Evolutionary conservation across 2,113 vertebrate species (phyloP).

Genomic region (Callorhinus ursinus): DNA sequence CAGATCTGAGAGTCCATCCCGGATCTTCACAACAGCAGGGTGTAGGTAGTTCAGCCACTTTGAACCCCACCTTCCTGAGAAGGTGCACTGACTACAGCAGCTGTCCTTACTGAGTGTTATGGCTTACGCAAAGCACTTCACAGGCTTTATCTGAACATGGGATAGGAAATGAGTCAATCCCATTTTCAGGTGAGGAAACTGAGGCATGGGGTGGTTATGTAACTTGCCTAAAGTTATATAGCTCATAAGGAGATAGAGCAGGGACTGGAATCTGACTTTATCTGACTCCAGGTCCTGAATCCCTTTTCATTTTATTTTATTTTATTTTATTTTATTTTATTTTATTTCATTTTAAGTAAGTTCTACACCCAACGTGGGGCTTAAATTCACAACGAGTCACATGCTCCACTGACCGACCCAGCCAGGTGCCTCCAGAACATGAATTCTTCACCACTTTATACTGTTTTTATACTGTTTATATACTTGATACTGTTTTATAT

Average conservation of each 20-base stretch:
- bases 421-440: background rate
- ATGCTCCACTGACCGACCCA: background rate
- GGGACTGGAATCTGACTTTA: background rate
- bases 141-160: background rate
- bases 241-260: background rate
- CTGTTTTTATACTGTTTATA: too few species aligned
- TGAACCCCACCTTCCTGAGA: background rate
- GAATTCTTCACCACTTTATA: background rate
- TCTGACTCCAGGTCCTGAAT: background rate
- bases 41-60: background rate
- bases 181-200: background rate
- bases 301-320: background rate
- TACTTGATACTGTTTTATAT: too few species aligned
- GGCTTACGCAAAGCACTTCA: background rate
- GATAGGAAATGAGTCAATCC: background rate
- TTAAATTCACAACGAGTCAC: background rate
- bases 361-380: background rate
- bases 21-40: too few species aligned
- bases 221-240: background rate
- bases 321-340: background rate
- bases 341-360: background rate
- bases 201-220: background rate
- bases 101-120: background rate
- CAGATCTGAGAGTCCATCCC: background rate
- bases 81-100: background rate